These are phyloP conservation scores for Cryptocephalus moraei DNA, from an alignment of 2,888 invertebrate genomes.

Conservation along the genomic window DNA sequence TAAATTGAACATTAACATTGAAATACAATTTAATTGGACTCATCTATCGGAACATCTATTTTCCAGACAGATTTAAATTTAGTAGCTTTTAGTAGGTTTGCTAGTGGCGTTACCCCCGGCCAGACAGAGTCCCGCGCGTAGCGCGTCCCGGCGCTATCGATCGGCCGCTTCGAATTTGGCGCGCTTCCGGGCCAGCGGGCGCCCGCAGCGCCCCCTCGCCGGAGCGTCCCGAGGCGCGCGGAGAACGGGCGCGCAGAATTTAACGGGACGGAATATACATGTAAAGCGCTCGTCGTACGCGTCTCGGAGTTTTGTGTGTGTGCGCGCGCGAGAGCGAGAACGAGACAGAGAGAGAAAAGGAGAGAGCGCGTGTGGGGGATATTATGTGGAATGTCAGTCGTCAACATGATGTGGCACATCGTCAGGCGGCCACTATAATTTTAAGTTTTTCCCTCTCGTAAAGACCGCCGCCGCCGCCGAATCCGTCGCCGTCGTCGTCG, in stretches of 20 bases:
- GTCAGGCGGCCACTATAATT: constrained; percentile 38
- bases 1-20: no score
- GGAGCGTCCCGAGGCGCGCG: no score
- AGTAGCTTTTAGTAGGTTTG: no score
- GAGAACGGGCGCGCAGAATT: not conserved
- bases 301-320: no score
- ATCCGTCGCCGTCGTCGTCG: constrained; percentile 28
- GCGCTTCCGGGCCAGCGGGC: not conserved
- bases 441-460: constrained; percentile 34
- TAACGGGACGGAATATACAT: constrained; percentile 4
- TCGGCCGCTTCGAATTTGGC: not conserved
- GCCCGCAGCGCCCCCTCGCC: not conserved
- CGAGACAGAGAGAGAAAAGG: no score
- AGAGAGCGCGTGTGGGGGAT: not conserved
- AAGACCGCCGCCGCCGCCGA: constrained; percentile 23
- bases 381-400: constrained; percentile 29
- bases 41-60: no score
- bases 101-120: no score
- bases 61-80: no score
- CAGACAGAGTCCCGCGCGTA: not conserved
- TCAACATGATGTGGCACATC: constrained; percentile 43
- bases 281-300: no score
- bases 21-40: no score
- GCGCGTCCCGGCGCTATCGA: not conserved
- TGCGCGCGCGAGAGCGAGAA: no score